Conservation (phyloP, 2,888 invertebrate species). For the Spisula solida region DNA sequence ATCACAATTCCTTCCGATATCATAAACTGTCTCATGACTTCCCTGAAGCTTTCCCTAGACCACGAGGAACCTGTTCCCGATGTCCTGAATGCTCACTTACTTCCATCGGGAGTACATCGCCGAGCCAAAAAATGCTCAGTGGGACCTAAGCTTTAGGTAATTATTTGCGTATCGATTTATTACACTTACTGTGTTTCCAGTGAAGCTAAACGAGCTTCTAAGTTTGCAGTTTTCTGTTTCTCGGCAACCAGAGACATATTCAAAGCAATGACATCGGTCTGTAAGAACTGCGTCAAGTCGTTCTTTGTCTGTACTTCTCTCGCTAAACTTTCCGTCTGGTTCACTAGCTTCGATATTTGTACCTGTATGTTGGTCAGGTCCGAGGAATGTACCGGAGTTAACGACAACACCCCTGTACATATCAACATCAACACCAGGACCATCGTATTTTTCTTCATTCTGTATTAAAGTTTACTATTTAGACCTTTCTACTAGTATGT, state of each 20-base stretch:
- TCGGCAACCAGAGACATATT: slow-evolving; percentile 47
- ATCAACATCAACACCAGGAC: not conserved
- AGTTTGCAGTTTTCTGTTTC: slow-evolving; percentile 32
- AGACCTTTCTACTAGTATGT: not conserved
- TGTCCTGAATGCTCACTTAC: too few relatives aligned
- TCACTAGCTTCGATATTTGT: not conserved
- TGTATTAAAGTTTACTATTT: not conserved
- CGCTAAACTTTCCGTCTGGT: slow-evolving; percentile 39
- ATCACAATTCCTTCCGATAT: too few relatives aligned
- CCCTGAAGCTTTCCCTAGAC: too few relatives aligned
- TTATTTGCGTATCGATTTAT: not conserved
- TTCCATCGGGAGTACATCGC: too few relatives aligned
- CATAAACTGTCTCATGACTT: too few relatives aligned
- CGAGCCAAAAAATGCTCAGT: too few relatives aligned
- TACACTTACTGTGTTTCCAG: slow-evolving; percentile 47
- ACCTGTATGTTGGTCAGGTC: not conserved
- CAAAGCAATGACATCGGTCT: slow-evolving; percentile 37
- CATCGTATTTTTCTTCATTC: not conserved
- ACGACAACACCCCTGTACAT: not conserved
- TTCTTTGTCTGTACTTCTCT: slow-evolving; percentile 50
- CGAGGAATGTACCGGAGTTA: not conserved
- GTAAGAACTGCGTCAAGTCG: slow-evolving; percentile 58
- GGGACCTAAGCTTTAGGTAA: too few relatives aligned
- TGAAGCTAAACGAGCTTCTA: slow-evolving; percentile 33
- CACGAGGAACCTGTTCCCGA: too few relatives aligned